phyloP scores from a whole-genome alignment of 2,113 vertebrate genomes.

The Polyodon spathula region DNA sequence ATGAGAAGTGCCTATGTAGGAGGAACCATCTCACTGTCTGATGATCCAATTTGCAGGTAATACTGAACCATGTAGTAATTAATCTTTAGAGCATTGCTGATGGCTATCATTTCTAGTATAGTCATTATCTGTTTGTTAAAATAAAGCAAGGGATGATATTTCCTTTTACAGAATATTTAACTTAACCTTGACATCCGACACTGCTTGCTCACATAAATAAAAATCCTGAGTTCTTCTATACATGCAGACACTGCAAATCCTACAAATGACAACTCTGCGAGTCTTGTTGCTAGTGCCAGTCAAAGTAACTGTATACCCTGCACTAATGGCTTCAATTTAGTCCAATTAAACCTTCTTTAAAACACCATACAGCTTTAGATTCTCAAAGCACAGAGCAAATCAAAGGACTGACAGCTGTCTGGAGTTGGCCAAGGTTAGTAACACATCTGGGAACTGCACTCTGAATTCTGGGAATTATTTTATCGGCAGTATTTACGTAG shows the following conservation, averaged over 20 bases:
- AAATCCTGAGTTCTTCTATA: neutral
- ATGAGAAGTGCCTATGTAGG: too few species aligned
- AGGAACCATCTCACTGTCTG: neutral
- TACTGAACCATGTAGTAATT: neutral
- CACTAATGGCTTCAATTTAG: constrained; percentile 28
- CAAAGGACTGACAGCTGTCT: constrained; percentile 2
- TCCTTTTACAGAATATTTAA: neutral
- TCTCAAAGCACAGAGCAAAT: constrained; percentile 12
- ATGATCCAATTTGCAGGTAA: neutral
- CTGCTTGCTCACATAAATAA: neutral
- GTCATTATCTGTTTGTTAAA: neutral
- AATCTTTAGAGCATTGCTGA: neutral
- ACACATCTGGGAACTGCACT: neutral
- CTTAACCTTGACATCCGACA: neutral
- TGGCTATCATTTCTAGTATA: neutral
- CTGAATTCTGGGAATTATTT: constrained; percentile 32
- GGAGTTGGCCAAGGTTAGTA: neutral
- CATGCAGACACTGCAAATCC: neutral
- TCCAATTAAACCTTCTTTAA: constrained; percentile 22
- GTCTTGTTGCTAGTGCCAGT: neutral
- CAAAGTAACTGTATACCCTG: constrained; percentile 13
- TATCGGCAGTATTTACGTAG: constrained; percentile 36
- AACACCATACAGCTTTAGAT: constrained; percentile 16
- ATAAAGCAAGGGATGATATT: neutral
- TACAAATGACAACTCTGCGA: neutral